A percentile compares a stretch with the other conserved stretches of the same genome.
phyloP scores from a whole-genome alignment of 2,797 vertebrate genomes.

The Catostomus latipinnis region DNA sequence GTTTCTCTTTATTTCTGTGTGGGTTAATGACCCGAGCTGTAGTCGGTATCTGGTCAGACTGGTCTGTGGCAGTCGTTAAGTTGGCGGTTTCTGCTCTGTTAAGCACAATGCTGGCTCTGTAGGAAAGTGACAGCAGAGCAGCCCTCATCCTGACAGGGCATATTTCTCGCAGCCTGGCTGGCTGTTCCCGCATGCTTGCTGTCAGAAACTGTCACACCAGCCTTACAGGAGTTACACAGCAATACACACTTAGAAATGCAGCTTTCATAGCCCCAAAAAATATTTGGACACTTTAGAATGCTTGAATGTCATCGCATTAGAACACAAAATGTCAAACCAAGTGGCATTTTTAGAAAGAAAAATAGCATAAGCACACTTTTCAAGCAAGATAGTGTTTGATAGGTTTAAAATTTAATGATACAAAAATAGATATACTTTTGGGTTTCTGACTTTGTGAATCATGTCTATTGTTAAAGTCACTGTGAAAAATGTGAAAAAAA shows the following conservation, averaged over 20 bases:
- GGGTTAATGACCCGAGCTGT: constrained; percentile 7
- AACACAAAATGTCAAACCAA: too few species aligned
- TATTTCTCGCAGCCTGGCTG: constrained; percentile 15
- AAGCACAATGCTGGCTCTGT: constrained; percentile 49
- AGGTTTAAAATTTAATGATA: neutral
- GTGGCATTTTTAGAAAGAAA: neutral
- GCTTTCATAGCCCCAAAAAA: neutral
- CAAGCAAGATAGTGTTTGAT: neutral
- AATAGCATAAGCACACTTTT: neutral
- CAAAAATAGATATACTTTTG: neutral
- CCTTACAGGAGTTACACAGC: neutral
- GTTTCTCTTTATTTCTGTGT: constrained; percentile 23
- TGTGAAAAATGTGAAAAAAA: neutral
- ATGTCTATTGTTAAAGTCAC: too few species aligned
- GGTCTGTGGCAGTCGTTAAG: constrained; percentile 42
- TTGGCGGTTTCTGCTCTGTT: constrained; percentile 50
- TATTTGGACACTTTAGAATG: neutral
- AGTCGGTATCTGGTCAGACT: constrained; percentile 47
- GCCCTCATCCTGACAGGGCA: constrained; percentile 38
- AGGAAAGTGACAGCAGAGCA: constrained; percentile 43
- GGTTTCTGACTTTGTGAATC: too few species aligned
- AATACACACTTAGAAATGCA: constrained; percentile 7
- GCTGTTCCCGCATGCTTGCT: constrained; percentile 45
- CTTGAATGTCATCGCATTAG: neutral
- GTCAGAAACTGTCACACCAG: constrained; percentile 37